Evolutionary conservation across 2,797 vertebrate species (phyloP), one percentile per base, ranked within the genome.

Genomic region (Apogon talboti): DNA sequence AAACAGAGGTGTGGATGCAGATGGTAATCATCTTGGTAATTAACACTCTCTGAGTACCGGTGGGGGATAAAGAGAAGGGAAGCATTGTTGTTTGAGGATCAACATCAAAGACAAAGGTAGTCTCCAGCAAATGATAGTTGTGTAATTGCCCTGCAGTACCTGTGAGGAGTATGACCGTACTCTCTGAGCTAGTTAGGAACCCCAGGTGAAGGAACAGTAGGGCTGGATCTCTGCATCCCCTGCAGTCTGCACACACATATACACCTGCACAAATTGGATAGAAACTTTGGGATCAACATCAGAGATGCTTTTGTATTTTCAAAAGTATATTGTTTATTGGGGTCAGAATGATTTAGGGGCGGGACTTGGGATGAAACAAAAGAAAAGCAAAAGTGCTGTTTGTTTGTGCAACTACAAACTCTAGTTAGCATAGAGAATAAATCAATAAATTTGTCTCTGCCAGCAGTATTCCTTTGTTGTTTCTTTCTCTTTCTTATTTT

Each of bases 61-160:
- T 70, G 77, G 82, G 76, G 81, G 76, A 87, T 74, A 83, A 78
- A 60, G 81, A 74, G 80, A 70, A 80, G 72, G 78, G 62, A 87
- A 79, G 74, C 78, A 85, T 84, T 91, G 89, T 92, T 92, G 84
- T 91, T 83, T 80, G 82, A 91, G 85, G 81, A 86, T 71, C 71
- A 82, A 91, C 91, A 91, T 93, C 88, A 92, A 93, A 93, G 89
- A 71, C 78, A 81, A 89, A 89, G 78, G 85, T 81, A 86, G 86
- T 87, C 74, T 90, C 72, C 65, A 72, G 86, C 81, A 91, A 93
- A 91, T 91, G 88, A 92, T 92, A 84, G 83, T 65, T 86, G 88
- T 89, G 83, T 92, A 91, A 91, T 91, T 90, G 88, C 82, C 83
- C 79, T 24, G 70, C 65, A 40, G 82, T 90, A 88, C 86, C 91